phyloP scores from a whole-genome alignment of 2,113 vertebrate genomes.

The Crotalus tigris region DNA sequence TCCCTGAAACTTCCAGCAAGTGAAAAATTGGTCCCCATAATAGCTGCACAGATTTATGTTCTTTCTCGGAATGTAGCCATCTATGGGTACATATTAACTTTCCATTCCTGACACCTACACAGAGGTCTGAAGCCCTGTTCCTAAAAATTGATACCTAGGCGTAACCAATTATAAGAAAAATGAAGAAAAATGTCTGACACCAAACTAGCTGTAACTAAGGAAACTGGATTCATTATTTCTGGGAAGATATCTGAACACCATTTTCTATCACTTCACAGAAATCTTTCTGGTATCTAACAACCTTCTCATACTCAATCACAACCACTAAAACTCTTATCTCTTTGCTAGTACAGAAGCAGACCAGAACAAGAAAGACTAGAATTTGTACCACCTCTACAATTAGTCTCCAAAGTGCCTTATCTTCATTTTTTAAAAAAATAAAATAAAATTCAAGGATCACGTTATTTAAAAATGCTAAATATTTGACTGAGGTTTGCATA shows the following conservation, averaged over 20 bases:
- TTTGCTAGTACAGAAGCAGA: not conserved
- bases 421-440: not conserved
- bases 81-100: not conserved
- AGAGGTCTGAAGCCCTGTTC: not conserved
- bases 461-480: not conserved
- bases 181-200: not conserved
- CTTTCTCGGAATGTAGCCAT: not conserved
- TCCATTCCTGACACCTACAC: not conserved
- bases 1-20: not conserved
- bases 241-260: conserved; percentile 3
- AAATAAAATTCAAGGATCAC: not conserved
- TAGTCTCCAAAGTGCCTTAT: not conserved
- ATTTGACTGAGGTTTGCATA: not conserved
- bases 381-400: not conserved
- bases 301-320: not conserved
- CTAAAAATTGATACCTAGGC: conserved; percentile 1
- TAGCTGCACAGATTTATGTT: not conserved
- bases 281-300: not conserved
- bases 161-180: conserved; percentile 1
- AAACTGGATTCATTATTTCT: conserved; percentile 17
- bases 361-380: not conserved
- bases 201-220: conserved; percentile 20
- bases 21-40: not conserved
- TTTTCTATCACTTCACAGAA: not conserved
- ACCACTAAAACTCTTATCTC: not conserved